Base-by-base conservation (phyloP, 1,140 invertebrate species). In the Lepidurus couesii region DNA sequence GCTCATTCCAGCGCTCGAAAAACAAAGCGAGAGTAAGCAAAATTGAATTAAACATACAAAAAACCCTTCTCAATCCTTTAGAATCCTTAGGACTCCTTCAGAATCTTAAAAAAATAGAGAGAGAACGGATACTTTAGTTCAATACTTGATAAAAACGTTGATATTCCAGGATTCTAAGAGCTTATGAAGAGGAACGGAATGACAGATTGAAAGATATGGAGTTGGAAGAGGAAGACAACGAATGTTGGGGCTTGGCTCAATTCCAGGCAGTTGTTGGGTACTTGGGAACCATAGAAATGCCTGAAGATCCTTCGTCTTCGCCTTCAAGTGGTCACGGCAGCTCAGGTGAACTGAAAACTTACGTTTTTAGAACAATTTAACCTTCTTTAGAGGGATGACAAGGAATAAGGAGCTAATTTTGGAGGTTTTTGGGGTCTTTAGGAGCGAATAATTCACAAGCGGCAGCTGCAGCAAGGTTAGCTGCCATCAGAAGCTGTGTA, bases 221-320 rank as follows among this genome's bases (percentile, higher is more conserved):
- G 21, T 65, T 65, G 53, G 53, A 65, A 65, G 53, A 65, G 21
- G 53, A 65, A 65, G 53, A 65, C 21, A 65, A 65, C 53, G 53
- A 65, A 16, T 65, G 53, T 21, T 65, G 53, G 53, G 53, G 53
- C 16, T 65, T 65, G 53, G 53, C 53, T 13, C 53, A 65, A 78
- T 93, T 93, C 82, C 89, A 92, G 80, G 93, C 93, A 0, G 90
- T 98, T 16, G 94, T 98, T 4, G 95, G 96, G 0, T 98, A 98
- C 85, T 87, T 98, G 75, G 96, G 96, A 6, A 97, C 95, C 0
- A 96, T 98, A 75, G 96, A 98, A 86, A 96, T 96, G 87, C 95
- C 95, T 0, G 92, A 93, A 84, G 92, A 95, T 82, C 89, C 92
- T 0, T 91, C 90, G 8, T 44, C 73, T 26, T 77, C 74, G 34